Evolutionary conservation across 2,797 vertebrate species (phyloP).

Genomic region (Melanotaenia trifasciata): DNA sequence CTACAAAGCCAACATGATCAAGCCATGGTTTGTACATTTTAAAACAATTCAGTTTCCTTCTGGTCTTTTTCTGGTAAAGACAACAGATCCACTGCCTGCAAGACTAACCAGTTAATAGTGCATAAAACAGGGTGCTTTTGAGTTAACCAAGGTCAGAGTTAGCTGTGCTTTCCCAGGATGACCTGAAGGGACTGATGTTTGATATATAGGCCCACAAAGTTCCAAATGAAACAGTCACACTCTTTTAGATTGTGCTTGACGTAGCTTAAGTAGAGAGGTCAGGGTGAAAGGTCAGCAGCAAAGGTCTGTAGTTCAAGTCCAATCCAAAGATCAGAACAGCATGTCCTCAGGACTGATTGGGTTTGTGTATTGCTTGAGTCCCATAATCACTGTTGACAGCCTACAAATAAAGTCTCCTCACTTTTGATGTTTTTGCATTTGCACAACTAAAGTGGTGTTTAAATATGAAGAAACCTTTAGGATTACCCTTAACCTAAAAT

Average conservation of each 20-base stretch:
- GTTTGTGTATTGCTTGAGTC: neutral
- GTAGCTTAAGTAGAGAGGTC: neutral
- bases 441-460: neutral
- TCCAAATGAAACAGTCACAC: neutral
- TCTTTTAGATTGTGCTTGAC: conserved; percentile 1
- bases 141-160: conserved; percentile 32
- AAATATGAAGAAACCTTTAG: neutral
- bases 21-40: neutral
- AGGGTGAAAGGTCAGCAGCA: neutral
- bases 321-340: conserved; percentile 33
- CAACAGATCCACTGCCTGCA: conserved; percentile 7
- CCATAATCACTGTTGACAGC: conserved; percentile 17
- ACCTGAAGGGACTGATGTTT: neutral
- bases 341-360: conserved; percentile 9
- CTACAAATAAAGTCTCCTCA: conserved; percentile 5
- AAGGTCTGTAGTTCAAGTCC: conserved; percentile 48
- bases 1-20: conserved; percentile 2
- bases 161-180: neutral
- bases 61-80: conserved; percentile 11
- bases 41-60: conserved; percentile 17
- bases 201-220: neutral
- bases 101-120: conserved; percentile 17
- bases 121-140: conserved; percentile 13
- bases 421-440: neutral
- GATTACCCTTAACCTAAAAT: neutral